Evolutionary conservation across 2,113 vertebrate species (phyloP), one percentile per base, ranked within the genome.

Genomic region (Crotalus helleri): DNA sequence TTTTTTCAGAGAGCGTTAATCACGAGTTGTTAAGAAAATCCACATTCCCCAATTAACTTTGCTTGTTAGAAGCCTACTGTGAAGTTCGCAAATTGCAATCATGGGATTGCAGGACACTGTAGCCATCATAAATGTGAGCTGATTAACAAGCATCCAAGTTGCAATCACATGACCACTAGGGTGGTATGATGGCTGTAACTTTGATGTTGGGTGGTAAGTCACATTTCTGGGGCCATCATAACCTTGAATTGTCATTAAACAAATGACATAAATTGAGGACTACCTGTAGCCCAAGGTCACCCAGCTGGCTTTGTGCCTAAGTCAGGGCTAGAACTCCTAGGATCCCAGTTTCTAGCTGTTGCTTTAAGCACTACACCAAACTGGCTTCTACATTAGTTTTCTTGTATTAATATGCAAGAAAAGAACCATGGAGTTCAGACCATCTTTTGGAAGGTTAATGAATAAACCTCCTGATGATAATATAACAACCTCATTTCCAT

Each of bases 381-480:
- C 12, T 33, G 29, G 12, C 64, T 69, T 33, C 12, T 59, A 53
- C 5, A n/a, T 51, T 23, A 57, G 53, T 4, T 58, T 29, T 59
- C 29, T 81, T 94, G 93, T 1, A 29, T 85, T 88, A 92, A 94
- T 4, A 11, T 55, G 1, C 1, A 33, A 44, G 26, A 54, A 39
- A 87, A 88, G 74, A 96, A 91, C 0, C 55, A 19, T 91, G 92
- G 94, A 95, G 90, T 49, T 44, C 94, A 92, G 95, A 94, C 46
- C 51, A 95, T 89, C 58, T 74, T 86, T 5, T 49, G 58, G 89
- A n/a, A 54, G 55, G 58, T 89, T 93, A n/a, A 57, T 74, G 92
- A 54, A 89, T 92, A n/a, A 5, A 74, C 7, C 89, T 88, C 1
- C 26, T 87, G 51, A 90, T 3, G 8, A 46, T 88, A 53, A 59